A percentile compares a stretch with the other conserved stretches of the same genome.
Conservation (phyloP, 1,140 invertebrate species). For the Macrobrachium nipponense region DNA sequence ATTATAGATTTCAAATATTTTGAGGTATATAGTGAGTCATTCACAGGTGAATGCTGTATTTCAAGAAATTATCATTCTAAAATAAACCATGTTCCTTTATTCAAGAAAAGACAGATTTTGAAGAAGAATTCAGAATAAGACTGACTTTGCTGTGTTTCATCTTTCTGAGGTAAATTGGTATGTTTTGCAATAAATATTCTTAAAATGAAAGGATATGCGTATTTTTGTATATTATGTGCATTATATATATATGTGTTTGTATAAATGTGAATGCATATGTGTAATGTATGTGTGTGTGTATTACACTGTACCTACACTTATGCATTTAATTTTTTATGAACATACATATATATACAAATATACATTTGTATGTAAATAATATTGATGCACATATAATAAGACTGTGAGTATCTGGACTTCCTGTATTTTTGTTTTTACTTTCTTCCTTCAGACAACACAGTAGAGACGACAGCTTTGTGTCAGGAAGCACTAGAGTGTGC, state of each 20-base stretch:
- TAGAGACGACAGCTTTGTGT: conserved; percentile 30
- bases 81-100: too few species aligned
- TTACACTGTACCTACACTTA: neutral
- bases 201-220: neutral
- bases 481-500: conserved; percentile 21
- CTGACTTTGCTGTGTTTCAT: too few species aligned
- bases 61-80: too few species aligned
- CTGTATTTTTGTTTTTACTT: conserved; percentile 24
- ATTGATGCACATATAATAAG: neutral
- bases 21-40: too few species aligned
- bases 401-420: neutral
- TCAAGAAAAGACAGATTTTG: too few species aligned
- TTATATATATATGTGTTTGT: conserved; percentile 3
- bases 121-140: too few species aligned
- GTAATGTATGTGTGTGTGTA: conserved; percentile 1
- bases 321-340: conserved; percentile 7
- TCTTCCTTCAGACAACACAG: conserved; percentile 54
- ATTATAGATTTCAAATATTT: too few species aligned
- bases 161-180: too few species aligned
- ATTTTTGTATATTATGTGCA: neutral
- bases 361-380: conserved; percentile 2
- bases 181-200: too few species aligned
- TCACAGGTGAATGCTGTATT: too few species aligned
- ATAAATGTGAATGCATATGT: conserved; percentile 23
- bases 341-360: conserved; percentile 20